These are phyloP conservation scores for Melanostoma scalare DNA, from an alignment of 2,888 invertebrate genomes.

Conservation along the genomic window DNA sequence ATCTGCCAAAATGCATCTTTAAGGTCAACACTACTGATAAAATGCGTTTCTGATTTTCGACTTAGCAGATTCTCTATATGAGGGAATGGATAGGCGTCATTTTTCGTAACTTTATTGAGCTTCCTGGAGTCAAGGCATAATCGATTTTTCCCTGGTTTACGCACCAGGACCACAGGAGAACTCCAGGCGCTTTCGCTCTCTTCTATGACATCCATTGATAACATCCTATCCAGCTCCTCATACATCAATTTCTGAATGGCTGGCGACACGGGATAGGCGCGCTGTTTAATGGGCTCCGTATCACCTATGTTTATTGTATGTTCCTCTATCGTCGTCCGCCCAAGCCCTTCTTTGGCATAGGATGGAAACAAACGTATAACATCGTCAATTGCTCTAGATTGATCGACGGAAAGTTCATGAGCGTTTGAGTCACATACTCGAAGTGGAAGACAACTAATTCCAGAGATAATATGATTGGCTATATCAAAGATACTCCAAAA, in stretches of 20 bases:
- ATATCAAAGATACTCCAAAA: conserved; percentile 10
- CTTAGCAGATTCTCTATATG: conserved; percentile 74
- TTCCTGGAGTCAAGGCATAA: conserved; percentile 75
- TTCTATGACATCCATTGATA: conserved; percentile 74
- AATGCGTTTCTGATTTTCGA: conserved; percentile 60
- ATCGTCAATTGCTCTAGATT: too few species aligned
- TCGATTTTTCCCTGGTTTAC: conserved; percentile 73
- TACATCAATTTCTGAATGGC: conserved; percentile 43
- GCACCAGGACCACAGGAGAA: conserved; percentile 67
- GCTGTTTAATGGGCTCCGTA: conserved; percentile 45
- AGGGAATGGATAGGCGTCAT: conserved; percentile 63
- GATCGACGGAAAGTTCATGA: too few species aligned
- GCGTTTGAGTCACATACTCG: too few species aligned
- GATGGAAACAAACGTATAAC: conserved; percentile 1
- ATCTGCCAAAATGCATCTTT: conserved; percentile 32
- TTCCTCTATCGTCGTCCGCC: conserved; percentile 32
- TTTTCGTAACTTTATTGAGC: conserved; percentile 74
- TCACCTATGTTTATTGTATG: conserved; percentile 42
- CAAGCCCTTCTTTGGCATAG: conserved; percentile 30
- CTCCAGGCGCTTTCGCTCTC: conserved; percentile 76
- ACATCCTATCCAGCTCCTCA: conserved; percentile 76
- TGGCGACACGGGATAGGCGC: conserved; percentile 57
- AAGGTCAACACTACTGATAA: background rate
- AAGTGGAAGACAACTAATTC: background rate
- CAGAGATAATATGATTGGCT: background rate